These are phyloP conservation scores for Fregata magnificens DNA, from an alignment of 2,113 vertebrate species.

Conservation along the genomic window DNA sequence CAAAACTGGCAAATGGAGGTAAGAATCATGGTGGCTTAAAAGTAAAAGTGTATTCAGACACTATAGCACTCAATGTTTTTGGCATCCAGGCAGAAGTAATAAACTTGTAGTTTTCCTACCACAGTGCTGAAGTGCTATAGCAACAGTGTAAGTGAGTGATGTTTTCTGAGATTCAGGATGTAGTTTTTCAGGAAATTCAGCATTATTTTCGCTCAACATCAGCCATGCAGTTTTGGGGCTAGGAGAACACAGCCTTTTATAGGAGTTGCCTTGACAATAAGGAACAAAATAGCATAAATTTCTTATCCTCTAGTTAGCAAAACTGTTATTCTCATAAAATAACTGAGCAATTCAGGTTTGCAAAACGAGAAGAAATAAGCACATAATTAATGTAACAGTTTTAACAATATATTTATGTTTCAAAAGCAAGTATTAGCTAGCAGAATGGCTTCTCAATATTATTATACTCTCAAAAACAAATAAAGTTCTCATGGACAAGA, in stretches of 20 bases:
- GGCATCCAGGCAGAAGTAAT: not conserved
- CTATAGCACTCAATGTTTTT: not conserved
- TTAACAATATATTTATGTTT: not conserved
- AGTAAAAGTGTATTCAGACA: not conserved
- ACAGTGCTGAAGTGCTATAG: not conserved
- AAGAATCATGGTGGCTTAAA: not conserved
- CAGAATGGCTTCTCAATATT: not conserved
- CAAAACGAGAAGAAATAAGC: not conserved
- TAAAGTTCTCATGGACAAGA: not conserved
- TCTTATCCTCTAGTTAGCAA: not conserved
- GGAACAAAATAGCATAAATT: not conserved
- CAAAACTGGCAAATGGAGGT: not conserved
- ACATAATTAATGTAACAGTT: not conserved
- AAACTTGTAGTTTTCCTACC: not conserved
- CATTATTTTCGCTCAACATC: not conserved
- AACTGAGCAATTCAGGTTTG: not conserved
- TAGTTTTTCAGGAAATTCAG: not conserved
- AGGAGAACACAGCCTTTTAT: not conserved
- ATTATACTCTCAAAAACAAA: not conserved
- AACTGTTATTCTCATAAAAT: not conserved
- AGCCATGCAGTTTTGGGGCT: not conserved
- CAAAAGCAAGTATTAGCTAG: not conserved
- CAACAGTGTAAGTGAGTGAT: not conserved
- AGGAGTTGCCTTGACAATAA: not conserved
- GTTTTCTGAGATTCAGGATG: not conserved